Conservation (phyloP, 1,140 invertebrate species). For the Berghia stephanieae region DNA sequence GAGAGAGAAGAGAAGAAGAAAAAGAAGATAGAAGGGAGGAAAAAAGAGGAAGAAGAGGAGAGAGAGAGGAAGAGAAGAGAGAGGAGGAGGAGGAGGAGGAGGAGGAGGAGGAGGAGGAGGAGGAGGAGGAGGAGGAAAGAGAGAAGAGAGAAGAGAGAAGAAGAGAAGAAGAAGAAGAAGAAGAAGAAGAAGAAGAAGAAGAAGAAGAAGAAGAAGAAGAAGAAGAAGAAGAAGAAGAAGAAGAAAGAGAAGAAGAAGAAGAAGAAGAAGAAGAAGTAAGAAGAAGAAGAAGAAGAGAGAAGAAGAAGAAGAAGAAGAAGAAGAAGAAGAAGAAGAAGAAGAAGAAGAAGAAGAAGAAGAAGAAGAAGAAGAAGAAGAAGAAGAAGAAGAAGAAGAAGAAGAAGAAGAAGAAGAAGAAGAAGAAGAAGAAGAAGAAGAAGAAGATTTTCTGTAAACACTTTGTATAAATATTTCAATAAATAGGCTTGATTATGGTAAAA, state of each 20-base stretch:
- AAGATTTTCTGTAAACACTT: not conserved
- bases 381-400: constrained; percentile 10
- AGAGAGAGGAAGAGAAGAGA: not conserved
- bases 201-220: not conserved
- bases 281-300: constrained; percentile 2
- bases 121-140: not conserved
- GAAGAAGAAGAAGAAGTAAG: not conserved
- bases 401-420: constrained; percentile 4
- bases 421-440: constrained; percentile 4
- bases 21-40: not conserved
- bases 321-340: not conserved
- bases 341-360: too few relatives aligned
- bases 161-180: not conserved
- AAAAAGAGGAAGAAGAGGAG: not conserved
- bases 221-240: not conserved
- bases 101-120: not conserved
- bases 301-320: not conserved
- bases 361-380: not conserved
- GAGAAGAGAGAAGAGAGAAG: not conserved
- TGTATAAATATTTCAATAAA: not conserved
- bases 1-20: not conserved
- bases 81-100: not conserved
- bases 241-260: not conserved
- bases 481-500: not conserved
- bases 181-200: not conserved